phyloP scores from a whole-genome alignment of 64 coral and sea anemone species.

The Orbicella faveolata region DNA sequence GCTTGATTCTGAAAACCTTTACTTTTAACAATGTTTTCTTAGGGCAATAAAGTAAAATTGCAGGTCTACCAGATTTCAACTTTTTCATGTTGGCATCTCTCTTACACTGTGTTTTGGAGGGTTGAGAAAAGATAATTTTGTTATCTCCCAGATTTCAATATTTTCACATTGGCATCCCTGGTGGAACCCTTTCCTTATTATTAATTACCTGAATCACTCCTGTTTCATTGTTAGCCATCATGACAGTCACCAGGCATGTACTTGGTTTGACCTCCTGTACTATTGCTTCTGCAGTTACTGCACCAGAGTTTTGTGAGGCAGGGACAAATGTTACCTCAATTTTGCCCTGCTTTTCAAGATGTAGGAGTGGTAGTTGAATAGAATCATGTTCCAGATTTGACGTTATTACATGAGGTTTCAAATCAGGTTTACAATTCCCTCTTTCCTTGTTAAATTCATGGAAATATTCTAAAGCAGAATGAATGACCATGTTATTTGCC shows the following conservation, averaged over 20 bases:
- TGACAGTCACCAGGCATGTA: slow-evolving; percentile 96
- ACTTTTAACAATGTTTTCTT: background rate
- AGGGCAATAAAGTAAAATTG: too few relatives aligned
- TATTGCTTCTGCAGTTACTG: slow-evolving; percentile 68
- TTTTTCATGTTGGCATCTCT: too few relatives aligned
- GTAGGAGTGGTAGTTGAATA: slow-evolving; percentile 66
- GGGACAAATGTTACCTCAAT: slow-evolving; percentile 68
- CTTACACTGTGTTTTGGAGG: too few relatives aligned
- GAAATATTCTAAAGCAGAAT: slow-evolving; percentile 68
- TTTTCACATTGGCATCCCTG: background rate
- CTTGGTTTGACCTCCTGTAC: slow-evolving; percentile 63
- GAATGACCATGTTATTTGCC: slow-evolving; percentile 86
- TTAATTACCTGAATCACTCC: slow-evolving; percentile 89
- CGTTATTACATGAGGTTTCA: slow-evolving; percentile 82
- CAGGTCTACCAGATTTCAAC: too few relatives aligned
- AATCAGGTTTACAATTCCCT: background rate
- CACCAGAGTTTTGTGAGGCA: slow-evolving; percentile 75
- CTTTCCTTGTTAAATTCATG: slow-evolving; percentile 28
- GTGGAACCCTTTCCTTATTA: too few relatives aligned
- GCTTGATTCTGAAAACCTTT: background rate
- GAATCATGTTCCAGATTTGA: slow-evolving; percentile 97
- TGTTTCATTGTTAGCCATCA: slow-evolving; percentile 99
- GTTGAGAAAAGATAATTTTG: too few relatives aligned
- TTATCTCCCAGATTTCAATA: background rate
- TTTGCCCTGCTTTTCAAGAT: slow-evolving; percentile 46